Conservation (phyloP, 2,888 invertebrate genomes). For the Pachliopta kotzebuea region DNA sequence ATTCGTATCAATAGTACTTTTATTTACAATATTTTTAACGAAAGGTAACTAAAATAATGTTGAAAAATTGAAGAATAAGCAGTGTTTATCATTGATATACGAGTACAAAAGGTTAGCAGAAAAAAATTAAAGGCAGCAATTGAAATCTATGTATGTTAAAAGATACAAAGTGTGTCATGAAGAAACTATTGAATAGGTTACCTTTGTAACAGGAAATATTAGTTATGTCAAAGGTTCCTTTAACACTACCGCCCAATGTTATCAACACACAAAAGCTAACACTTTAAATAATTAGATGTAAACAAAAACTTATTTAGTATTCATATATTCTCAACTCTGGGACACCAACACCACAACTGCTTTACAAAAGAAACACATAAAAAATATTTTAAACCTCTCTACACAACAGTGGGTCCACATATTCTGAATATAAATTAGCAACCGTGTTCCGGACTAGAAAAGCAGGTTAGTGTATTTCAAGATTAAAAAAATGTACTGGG, state of each 20-base stretch:
- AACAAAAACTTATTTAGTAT: constrained; percentile 57
- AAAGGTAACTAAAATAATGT: too few species aligned
- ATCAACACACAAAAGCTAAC: constrained; percentile 28
- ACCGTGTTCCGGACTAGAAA: constrained; percentile 43
- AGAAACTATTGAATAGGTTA: constrained; percentile 15
- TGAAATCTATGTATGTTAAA: constrained; percentile 10
- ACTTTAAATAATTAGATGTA: constrained; percentile 49
- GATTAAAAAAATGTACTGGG: constrained; percentile 37
- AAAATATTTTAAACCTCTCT: constrained; percentile 39
- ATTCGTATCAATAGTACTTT: too few species aligned
- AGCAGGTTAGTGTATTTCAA: constrained; percentile 39
- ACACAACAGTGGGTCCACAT: constrained; percentile 54
- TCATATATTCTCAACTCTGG: constrained; percentile 66
- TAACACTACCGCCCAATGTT: constrained; percentile 37
- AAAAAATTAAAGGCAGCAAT: not conserved
- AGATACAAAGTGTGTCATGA: constrained; percentile 16
- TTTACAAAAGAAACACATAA: constrained; percentile 47
- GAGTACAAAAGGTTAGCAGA: too few species aligned
- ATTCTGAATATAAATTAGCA: constrained; percentile 67
- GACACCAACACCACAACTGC: constrained; percentile 49
- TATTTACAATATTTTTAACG: too few species aligned
- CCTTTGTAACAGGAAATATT: constrained; percentile 39
- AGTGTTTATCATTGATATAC: too few species aligned
- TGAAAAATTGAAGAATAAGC: too few species aligned
- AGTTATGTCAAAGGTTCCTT: constrained; percentile 39